Percentiles rank a stretch among this genome's conserved stretches.
These are phyloP conservation scores for Napeogenes inachia DNA, from an alignment of 2,888 invertebrate species.

Conservation along the genomic window DNA sequence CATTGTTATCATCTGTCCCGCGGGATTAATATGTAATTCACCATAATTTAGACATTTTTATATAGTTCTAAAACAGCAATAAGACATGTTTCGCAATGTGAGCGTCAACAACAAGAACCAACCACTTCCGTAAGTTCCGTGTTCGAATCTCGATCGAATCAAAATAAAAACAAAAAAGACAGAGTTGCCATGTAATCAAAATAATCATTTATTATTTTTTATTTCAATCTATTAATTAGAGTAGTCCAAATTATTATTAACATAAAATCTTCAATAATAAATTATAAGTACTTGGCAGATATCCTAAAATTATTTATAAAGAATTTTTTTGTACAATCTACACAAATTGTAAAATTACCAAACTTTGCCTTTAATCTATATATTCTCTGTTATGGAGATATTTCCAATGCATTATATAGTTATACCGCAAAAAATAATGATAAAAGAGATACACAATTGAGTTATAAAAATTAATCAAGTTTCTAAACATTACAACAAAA, in stretches of 20 bases:
- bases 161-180: slow-evolving; percentile 64
- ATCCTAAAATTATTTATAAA: too few relatives aligned
- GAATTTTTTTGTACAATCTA: too few relatives aligned
- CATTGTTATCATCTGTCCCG: slow-evolving; percentile 63
- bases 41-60: slow-evolving; percentile 69
- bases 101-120: slow-evolving; percentile 51
- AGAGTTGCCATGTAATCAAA: slow-evolving; percentile 40
- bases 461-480: not conserved
- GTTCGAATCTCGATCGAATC: slow-evolving; percentile 64
- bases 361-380: too few relatives aligned
- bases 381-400: too few relatives aligned
- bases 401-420: too few relatives aligned
- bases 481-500: slow-evolving; percentile 12
- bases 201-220: not conserved
- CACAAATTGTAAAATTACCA: too few relatives aligned
- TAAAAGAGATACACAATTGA: not conserved
- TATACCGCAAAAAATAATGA: too few relatives aligned
- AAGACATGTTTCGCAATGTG: slow-evolving; percentile 64
- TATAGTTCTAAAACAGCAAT: slow-evolving; percentile 54
- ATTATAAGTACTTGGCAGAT: too few relatives aligned
- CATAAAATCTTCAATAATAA: too few relatives aligned
- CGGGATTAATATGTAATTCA: slow-evolving; percentile 51
- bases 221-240: too few relatives aligned
- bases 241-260: too few relatives aligned
- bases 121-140: slow-evolving; percentile 72